These are phyloP conservation scores for Asobara japonica DNA, from an alignment of 1,140 invertebrate genomes.

Conservation along the genomic window DNA sequence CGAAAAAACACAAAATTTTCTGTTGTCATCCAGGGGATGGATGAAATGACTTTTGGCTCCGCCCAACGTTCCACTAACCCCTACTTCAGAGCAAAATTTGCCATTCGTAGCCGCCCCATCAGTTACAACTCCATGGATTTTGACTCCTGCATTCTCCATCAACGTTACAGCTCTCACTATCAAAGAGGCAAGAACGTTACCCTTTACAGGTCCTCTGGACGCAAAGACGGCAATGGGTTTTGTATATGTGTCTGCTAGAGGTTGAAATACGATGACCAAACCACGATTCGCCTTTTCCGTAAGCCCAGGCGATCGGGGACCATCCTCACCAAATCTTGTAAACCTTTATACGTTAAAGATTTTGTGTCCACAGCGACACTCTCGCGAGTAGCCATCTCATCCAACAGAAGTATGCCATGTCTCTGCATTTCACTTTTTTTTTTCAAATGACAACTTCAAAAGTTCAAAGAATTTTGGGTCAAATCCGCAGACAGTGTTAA, in stretches of 20 bases:
- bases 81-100: background rate
- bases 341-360: conserved; percentile 32
- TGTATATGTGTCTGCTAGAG: conserved; percentile 21
- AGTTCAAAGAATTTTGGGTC: conserved; percentile 34
- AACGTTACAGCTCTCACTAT: conserved; percentile 29
- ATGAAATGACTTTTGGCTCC: conserved; percentile 14
- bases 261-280: conserved; percentile 40
- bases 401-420: conserved; percentile 36
- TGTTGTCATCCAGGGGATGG: conserved; percentile 20
- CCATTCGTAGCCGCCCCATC: conserved; percentile 16
- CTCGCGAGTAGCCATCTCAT: conserved; percentile 40
- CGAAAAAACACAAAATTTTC: conserved; percentile 31
- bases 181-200: conserved; percentile 26
- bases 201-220: conserved; percentile 28
- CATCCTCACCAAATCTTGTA: conserved; percentile 38
- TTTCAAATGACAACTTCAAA: background rate
- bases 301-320: background rate
- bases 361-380: conserved; percentile 30
- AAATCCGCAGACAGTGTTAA: too few species aligned
- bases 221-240: conserved; percentile 37
- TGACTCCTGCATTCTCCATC: conserved; percentile 21
- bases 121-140: conserved; percentile 20
- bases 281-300: conserved; percentile 35
- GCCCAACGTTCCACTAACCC: background rate
- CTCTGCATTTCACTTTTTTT: conserved; percentile 20